Percentiles rank a stretch among this genome's conserved stretches.
These are phyloP conservation scores for Drosophila guanche DNA, from an alignment of 1,140 invertebrate species.

Conservation along the genomic window DNA sequence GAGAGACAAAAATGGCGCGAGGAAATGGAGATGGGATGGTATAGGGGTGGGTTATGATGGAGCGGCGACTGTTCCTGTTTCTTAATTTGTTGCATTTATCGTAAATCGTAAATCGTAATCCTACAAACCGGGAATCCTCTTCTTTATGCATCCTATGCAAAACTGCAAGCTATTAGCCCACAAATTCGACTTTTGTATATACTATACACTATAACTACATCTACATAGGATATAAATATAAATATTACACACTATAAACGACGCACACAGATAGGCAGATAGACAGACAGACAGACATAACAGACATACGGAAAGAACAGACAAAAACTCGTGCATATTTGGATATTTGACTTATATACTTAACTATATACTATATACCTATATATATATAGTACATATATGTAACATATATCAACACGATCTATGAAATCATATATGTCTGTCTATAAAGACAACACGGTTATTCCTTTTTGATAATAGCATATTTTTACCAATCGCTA, in stretches of 20 bases:
- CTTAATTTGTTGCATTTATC: slow-evolving; percentile 46
- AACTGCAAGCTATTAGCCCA: slow-evolving; percentile 13
- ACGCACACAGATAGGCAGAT: slow-evolving; percentile 11
- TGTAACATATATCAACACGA: slow-evolving; percentile 47
- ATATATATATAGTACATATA: slow-evolving; percentile 3
- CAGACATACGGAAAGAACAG: background rate
- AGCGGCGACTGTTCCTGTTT: slow-evolving; percentile 42
- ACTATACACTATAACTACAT: slow-evolving; percentile 38
- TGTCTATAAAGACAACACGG: slow-evolving; percentile 54
- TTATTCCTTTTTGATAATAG: slow-evolving; percentile 74
- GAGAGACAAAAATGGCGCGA: slow-evolving; percentile 1
- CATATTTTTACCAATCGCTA: slow-evolving; percentile 67
- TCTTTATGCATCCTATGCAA: slow-evolving; percentile 16
- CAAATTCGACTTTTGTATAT: slow-evolving; percentile 69
- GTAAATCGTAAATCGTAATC: slow-evolving; percentile 47
- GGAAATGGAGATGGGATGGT: background rate
- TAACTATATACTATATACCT: slow-evolving; percentile 10
- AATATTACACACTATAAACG: slow-evolving; percentile 14
- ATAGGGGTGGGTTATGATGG: slow-evolving; percentile 2
- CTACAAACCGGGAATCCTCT: slow-evolving; percentile 45
- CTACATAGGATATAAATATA: slow-evolving; percentile 5
- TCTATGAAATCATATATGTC: slow-evolving; percentile 49
- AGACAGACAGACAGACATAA: slow-evolving; percentile 25
- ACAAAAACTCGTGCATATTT: slow-evolving; percentile 5
- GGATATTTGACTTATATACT: slow-evolving; percentile 15